Evolutionary conservation across 2,888 invertebrate genomes (phyloP).

Genomic region (Macrophya alboannulata): DNA sequence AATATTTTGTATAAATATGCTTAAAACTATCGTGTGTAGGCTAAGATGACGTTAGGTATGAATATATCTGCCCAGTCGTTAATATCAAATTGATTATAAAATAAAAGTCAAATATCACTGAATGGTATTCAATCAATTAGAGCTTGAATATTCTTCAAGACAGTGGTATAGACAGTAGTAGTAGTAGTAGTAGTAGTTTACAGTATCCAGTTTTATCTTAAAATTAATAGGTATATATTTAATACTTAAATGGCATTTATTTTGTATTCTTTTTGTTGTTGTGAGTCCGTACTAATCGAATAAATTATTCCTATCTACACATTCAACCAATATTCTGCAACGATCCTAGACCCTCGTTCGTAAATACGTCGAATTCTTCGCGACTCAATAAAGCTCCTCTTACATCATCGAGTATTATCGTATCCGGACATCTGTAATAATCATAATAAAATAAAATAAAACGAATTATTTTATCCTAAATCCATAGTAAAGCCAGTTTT

Average conservation of each 20-base stretch:
- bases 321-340: slow-evolving; percentile 56
- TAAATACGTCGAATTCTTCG: slow-evolving; percentile 76
- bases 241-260: slow-evolving; percentile 49
- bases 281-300: slow-evolving; percentile 50
- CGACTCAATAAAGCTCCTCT: slow-evolving; percentile 71
- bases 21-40: neutral
- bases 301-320: slow-evolving; percentile 40
- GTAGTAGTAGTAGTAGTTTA: neutral
- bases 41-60: neutral
- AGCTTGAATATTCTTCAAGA: neutral
- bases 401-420: slow-evolving; percentile 72
- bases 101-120: neutral
- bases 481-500: neutral
- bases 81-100: slow-evolving; percentile 5
- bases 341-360: slow-evolving; percentile 75
- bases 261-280: slow-evolving; percentile 15
- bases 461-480: neutral
- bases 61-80: slow-evolving; percentile 7
- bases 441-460: slow-evolving; percentile 17
- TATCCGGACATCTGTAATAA: slow-evolving; percentile 68
- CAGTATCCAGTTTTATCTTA: neutral
- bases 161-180: neutral
- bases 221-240: slow-evolving; percentile 16
- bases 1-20: slow-evolving; percentile 11
- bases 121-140: neutral